These are phyloP conservation scores for Octonoba sinensis DNA, from an alignment of 2,888 invertebrate genomes.

Conservation along the genomic window DNA sequence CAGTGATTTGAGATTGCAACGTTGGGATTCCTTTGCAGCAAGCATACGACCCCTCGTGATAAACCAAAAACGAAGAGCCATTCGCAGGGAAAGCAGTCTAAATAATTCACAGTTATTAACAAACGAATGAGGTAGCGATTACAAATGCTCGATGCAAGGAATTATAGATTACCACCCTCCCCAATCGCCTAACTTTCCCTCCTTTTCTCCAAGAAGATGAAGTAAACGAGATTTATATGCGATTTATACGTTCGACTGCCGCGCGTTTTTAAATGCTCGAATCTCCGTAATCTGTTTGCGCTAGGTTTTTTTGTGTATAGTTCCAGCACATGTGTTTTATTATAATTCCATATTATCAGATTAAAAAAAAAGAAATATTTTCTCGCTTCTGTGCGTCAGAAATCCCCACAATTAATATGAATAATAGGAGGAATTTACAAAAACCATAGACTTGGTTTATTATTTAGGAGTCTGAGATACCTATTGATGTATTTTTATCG, in stretches of 20 bases:
- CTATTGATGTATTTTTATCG: conserved; percentile 53
- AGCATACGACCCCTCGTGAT: conserved; percentile 10
- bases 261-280: conserved; percentile 13
- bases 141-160: conserved; percentile 51
- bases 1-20: no score
- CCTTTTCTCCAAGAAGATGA: conserved; percentile 4
- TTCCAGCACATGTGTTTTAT: conserved; percentile 19
- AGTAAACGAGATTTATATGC: conserved; percentile 45
- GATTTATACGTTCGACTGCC: conserved; percentile 32
- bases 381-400: conserved; percentile 9
- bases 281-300: conserved; percentile 25
- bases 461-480: conserved; percentile 11
- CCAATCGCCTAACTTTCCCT: conserved; percentile 1
- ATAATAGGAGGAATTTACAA: conserved; percentile 48
- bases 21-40: background rate
- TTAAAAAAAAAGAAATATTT: conserved; percentile 30
- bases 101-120: conserved; percentile 64
- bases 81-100: conserved; percentile 40
- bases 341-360: conserved; percentile 48
- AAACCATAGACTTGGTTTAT: conserved; percentile 3
- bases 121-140: conserved; percentile 60
- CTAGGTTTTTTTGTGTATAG: conserved; percentile 10
- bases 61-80: conserved; percentile 42
- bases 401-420: conserved; percentile 43
- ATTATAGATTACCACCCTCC: conserved; percentile 48